Evolutionary conservation across 1,140 invertebrate species (phyloP), one percentile per base, ranked within the genome.

Genomic region (Aphaenogaster floridana): DNA sequence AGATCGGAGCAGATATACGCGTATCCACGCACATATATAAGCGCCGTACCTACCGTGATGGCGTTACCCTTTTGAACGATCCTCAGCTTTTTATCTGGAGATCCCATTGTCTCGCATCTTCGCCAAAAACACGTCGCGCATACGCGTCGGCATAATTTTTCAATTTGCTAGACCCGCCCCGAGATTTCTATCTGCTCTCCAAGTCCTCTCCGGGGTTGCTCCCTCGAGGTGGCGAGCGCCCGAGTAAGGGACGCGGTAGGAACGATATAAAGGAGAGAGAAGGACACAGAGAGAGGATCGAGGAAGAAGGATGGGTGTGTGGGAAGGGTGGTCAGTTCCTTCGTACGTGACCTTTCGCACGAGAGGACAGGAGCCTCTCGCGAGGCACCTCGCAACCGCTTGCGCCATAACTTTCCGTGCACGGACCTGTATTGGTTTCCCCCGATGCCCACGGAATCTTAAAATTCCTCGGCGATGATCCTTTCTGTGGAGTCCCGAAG

Each of bases 31-130:
- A n/a, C 34, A 61, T 81, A 76, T 45, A 59, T 79, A 61, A 61
- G 61, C 42, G 45, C 34, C 61, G 11, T 63, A 61, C 54, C 78
- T 84, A 54, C 86, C 52, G 54, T 87, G 72, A 86, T 68, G 86
- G 84, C 83, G 88, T 91, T 92, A 91, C 90, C 91, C 88, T 92
- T 92, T 92, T 86, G 79, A 91, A 92, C 77, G 74, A 84, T 89
- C 87, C 81, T 91, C 81, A 91, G 69, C 79, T 83, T 87, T 91
- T 92, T 92, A 92, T 92, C 91, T 92, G 15, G 28, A 64, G 9
- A 87, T 76, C 63, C 80, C 83, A 91, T 92, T 92, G 91, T 92
- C 92, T 92, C 48, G 86, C 64, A 91, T 92, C 92, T 91, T 92
- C 74, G 90, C 88, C 85, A 92, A 92, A 92, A 91, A 84, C 84